Evolutionary conservation across 2,888 invertebrate species (phyloP).

Genomic region (Athalia cordata): DNA sequence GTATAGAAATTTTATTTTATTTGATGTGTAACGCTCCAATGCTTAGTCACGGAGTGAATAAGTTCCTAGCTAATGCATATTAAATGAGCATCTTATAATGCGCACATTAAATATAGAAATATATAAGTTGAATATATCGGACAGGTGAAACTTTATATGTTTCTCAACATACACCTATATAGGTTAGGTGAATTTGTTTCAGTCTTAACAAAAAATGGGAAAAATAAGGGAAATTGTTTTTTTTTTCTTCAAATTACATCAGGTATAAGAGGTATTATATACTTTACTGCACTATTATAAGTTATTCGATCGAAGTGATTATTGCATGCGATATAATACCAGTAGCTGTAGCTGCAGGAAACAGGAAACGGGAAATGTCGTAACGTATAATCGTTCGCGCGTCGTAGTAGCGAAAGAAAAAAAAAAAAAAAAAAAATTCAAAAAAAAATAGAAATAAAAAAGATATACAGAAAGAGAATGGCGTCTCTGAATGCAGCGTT

Average conservation of each 20-base stretch:
- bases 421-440: not conserved
- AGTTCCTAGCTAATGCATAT: conserved; percentile 40
- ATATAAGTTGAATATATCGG: no score
- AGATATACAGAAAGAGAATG: no score
- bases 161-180: no score
- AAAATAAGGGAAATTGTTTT: not conserved
- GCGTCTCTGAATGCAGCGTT: not conserved
- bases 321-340: not conserved
- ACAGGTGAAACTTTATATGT: no score
- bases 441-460: no score
- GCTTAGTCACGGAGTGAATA: conserved; percentile 6
- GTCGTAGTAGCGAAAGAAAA: conserved; percentile 15
- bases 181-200: not conserved
- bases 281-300: no score
- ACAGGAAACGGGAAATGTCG: conserved; percentile 40
- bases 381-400: not conserved
- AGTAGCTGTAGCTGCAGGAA: conserved; percentile 22
- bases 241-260: no score
- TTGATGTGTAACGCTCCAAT: not conserved
- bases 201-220: not conserved
- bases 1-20: not conserved
- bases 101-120: no score
- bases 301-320: no score
- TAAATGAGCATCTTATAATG: conserved; percentile 17
- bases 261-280: no score